Percentiles rank a stretch among this genome's conserved stretches.
Conservation (phyloP, 2,888 invertebrate species). For the Drosophila helvetica region DNA sequence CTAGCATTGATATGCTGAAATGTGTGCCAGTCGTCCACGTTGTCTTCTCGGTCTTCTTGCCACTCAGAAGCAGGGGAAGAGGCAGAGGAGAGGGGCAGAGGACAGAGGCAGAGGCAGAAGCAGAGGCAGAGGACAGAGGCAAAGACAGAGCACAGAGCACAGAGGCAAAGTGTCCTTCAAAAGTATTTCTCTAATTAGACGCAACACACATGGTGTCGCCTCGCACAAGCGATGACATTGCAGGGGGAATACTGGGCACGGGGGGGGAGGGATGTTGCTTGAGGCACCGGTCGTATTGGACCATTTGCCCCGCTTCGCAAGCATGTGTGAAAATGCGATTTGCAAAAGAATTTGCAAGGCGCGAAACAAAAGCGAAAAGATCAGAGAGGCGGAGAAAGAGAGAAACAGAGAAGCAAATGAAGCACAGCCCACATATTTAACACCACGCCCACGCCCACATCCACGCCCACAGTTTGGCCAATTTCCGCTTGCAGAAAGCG, state of each 20-base stretch:
- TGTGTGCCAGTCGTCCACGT: conserved; percentile 54
- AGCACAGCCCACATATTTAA: conserved; percentile 25
- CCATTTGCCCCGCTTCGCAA: conserved; percentile 44
- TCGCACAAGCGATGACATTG: conserved; percentile 33
- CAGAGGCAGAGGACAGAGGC: background rate
- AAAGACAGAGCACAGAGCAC: conserved; percentile 33
- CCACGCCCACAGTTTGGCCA: conserved; percentile 25
- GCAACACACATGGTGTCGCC: conserved; percentile 45
- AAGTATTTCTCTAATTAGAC: conserved; percentile 81
- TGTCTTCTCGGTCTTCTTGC: conserved; percentile 56
- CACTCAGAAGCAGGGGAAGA: conserved; percentile 41
- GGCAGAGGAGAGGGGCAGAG: background rate
- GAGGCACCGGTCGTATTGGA: conserved; percentile 18
- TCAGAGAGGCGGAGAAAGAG: background rate
- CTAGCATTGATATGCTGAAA: conserved; percentile 20
- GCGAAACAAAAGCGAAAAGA: conserved; percentile 34
- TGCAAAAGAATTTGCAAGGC: conserved; percentile 43
- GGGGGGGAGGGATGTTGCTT: background rate
- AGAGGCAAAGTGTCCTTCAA: conserved; percentile 76
- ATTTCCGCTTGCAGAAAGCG: conserved; percentile 28
- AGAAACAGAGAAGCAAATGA: background rate
- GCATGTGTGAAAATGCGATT: conserved; percentile 54
- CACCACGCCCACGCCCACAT: conserved; percentile 23
- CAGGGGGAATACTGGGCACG: background rate
- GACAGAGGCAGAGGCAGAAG: conserved; percentile 34